A percentile compares a stretch with the other conserved stretches of the same genome.
phyloP scores from a whole-genome alignment of 2,888 invertebrate genomes.

The Caenorhabditis sp. region DNA sequence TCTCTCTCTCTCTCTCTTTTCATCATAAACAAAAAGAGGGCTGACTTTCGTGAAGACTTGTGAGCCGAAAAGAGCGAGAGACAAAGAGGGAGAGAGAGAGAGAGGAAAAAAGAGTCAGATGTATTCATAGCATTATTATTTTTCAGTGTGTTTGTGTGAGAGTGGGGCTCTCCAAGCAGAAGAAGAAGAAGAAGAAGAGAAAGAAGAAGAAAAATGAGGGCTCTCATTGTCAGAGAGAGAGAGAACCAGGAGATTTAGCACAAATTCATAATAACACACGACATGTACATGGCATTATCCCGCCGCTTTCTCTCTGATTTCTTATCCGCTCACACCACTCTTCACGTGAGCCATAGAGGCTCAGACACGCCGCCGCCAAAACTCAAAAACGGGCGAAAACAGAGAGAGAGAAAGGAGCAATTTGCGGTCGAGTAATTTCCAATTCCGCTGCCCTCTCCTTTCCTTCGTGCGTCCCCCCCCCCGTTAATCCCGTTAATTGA shows the following conservation, averaged over 20 bases:
- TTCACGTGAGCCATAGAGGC: slow-evolving; percentile 22
- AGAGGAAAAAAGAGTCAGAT: slow-evolving; percentile 9
- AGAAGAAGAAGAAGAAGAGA: slow-evolving; percentile 1
- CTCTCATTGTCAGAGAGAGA: slow-evolving; percentile 2
- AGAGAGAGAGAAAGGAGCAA: no score
- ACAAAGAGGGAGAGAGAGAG: background rate
- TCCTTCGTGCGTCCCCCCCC: no score
- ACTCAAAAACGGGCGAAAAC: background rate
- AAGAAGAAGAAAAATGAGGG: slow-evolving; percentile 35
- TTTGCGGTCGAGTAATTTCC: no score
- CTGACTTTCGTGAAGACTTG: slow-evolving; percentile 20
- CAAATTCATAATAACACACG: background rate
- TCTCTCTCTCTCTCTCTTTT: slow-evolving; percentile 5
- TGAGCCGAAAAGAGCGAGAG: slow-evolving; percentile 7
- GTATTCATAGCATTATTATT: slow-evolving; percentile 55
- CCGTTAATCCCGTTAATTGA: no score
- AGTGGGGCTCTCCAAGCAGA: no score
- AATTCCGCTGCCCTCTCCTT: no score
- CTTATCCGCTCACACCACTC: slow-evolving; percentile 34
- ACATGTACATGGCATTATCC: background rate
- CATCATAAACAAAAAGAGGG: slow-evolving; percentile 48
- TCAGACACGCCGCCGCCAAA: background rate
- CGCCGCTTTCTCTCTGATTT: slow-evolving; percentile 9
- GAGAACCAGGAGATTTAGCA: slow-evolving; percentile 4
- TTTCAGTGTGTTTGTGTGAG: slow-evolving; percentile 7